Percentiles rank a stretch among this genome's conserved stretches.
phyloP scores from a whole-genome alignment of 2,113 vertebrate species.

The Scatophagus argus region DNA sequence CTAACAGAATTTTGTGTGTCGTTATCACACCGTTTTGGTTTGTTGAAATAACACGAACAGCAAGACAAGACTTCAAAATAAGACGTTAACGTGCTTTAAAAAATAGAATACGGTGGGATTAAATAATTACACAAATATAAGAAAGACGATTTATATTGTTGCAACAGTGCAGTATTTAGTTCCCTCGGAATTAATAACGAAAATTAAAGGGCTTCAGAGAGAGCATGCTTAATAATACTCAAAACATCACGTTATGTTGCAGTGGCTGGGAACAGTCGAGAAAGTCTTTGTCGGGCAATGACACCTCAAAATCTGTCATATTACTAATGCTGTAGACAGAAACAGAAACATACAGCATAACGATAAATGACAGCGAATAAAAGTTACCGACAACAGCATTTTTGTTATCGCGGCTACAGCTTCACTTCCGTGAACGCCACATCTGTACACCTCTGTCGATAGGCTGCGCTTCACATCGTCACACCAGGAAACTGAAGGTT shows the following conservation, averaged over 20 bases:
- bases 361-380: not conserved
- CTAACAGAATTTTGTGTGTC: too few relatives aligned
- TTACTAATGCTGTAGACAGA: not conserved
- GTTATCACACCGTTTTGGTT: too few relatives aligned
- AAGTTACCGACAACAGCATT: not conserved
- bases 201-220: not conserved
- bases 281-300: not conserved
- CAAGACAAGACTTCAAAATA: too few relatives aligned
- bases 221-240: too few relatives aligned
- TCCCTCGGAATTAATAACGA: not conserved
- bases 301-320: too few relatives aligned
- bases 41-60: too few relatives aligned
- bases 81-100: too few relatives aligned
- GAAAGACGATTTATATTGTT: too few relatives aligned
- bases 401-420: too few relatives aligned
- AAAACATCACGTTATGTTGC: not conserved
- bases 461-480: constrained; percentile 41
- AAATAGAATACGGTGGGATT: too few relatives aligned
- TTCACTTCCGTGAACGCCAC: constrained; percentile 48
- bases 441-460: constrained; percentile 21
- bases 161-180: not conserved
- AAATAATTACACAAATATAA: not conserved
- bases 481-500: constrained; percentile 50
- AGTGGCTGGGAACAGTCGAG: not conserved
- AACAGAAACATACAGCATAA: not conserved